Percentiles rank a stretch among this genome's conserved stretches.
Conservation (phyloP, 2,113 vertebrate species). For the Probosciger aterrimus region DNA sequence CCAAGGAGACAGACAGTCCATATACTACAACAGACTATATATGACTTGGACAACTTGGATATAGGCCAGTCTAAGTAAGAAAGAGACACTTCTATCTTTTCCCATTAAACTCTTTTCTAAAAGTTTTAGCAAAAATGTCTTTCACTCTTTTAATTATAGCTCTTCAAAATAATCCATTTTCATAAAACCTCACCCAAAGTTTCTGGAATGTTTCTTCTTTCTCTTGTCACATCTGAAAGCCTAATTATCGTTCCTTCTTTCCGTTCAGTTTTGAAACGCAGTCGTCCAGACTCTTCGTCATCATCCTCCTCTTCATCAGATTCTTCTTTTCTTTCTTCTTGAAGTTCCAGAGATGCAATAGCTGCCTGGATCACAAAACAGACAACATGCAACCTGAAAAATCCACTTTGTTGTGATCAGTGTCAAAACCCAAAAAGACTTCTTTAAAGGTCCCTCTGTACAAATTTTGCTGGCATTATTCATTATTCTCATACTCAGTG, state of each 20-base stretch:
- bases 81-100: background rate
- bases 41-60: background rate
- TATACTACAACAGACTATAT: background rate
- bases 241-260: conserved; percentile 91
- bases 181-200: conserved; percentile 84
- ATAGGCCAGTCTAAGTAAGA: background rate
- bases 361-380: conserved; percentile 70
- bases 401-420: background rate
- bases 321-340: conserved; percentile 77
- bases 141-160: background rate
- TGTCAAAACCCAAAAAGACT: background rate
- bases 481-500: background rate
- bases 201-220: conserved; percentile 95
- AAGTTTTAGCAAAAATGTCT: background rate
- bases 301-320: conserved; percentile 96
- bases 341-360: conserved; percentile 76
- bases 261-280: conserved; percentile 94
- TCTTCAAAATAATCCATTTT: background rate
- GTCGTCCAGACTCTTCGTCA: conserved; percentile 87
- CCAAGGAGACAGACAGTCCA: background rate
- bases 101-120: background rate
- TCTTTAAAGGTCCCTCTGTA: background rate
- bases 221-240: conserved; percentile 85
- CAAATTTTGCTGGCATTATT: background rate
- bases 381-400: background rate